These are phyloP conservation scores for Pseudolycoriella hygida DNA, from an alignment of 2,888 invertebrate genomes.

Conservation along the genomic window DNA sequence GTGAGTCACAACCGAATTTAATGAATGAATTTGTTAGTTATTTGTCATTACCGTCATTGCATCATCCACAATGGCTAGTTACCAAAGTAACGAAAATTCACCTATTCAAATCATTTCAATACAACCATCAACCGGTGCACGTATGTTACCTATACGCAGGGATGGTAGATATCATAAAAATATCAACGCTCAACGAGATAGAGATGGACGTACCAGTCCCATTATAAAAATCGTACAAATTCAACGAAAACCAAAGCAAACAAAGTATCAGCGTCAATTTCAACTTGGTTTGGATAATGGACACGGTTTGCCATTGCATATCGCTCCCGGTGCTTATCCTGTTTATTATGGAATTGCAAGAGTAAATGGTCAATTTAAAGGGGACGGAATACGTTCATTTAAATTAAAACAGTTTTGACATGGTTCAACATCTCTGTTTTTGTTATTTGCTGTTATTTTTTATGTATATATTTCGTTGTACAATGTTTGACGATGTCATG, in stretches of 20 bases:
- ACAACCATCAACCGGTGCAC: background rate
- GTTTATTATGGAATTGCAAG: background rate
- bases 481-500: no score
- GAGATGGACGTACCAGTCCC: background rate
- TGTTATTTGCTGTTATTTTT: no score
- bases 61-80: background rate
- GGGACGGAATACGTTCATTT: background rate
- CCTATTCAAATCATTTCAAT: background rate
- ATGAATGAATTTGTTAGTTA: background rate
- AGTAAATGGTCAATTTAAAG: background rate
- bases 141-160: background rate
- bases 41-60: background rate
- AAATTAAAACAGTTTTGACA: background rate
- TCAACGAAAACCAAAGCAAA: no score
- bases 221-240: background rate
- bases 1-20: no score
- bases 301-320: background rate
- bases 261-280: no score
- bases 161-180: background rate
- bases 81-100: background rate
- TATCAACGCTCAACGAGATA: background rate
- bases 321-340: conserved; percentile 2
- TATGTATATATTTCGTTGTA: no score
- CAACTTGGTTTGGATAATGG: background rate
- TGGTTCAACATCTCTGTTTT: no score